Percentiles rank a stretch among this genome's conserved stretches.
Conservation (phyloP, 2,113 vertebrate species). For the Zosterops pallidus region DNA sequence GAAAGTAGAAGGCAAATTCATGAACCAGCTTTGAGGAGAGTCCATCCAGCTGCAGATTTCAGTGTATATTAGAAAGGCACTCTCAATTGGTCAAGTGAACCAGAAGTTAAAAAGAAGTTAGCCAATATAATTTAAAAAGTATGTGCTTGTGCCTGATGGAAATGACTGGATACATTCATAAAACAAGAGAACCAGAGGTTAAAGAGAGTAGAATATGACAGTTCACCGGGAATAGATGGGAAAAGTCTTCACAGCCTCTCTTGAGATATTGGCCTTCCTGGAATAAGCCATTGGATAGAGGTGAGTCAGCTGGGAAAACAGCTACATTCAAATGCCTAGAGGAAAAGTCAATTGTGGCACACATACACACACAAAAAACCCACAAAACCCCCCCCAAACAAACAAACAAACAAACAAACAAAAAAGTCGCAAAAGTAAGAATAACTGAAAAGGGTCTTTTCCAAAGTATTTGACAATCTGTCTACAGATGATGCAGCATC, state of each 20-base stretch:
- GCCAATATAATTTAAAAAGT: not conserved
- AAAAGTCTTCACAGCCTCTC: not conserved
- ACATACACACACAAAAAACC: not conserved
- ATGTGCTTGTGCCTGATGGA: not conserved
- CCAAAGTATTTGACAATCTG: conserved; percentile 69
- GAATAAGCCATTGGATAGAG: not conserved
- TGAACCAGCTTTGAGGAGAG: not conserved
- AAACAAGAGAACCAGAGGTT: not conserved
- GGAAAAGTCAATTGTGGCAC: conserved; percentile 32
- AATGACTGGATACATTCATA: not conserved
- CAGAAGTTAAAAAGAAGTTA: not conserved
- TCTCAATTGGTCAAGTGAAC: not conserved
- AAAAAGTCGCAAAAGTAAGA: not conserved
- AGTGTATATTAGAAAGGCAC: not conserved
- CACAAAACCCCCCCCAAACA: no score
- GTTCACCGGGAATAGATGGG: not conserved
- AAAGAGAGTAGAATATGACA: not conserved
- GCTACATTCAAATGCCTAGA: not conserved
- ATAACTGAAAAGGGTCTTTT: conserved; percentile 73
- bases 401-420: no score
- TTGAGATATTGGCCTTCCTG: not conserved
- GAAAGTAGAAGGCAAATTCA: not conserved
- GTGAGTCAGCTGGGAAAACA: not conserved
- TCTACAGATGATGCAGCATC: conserved; percentile 72
- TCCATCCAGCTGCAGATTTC: not conserved